Evolutionary conservation across 2,888 invertebrate genomes (phyloP), one percentile per base, ranked within the genome.

Genomic region (Cheilosia urbana): DNA sequence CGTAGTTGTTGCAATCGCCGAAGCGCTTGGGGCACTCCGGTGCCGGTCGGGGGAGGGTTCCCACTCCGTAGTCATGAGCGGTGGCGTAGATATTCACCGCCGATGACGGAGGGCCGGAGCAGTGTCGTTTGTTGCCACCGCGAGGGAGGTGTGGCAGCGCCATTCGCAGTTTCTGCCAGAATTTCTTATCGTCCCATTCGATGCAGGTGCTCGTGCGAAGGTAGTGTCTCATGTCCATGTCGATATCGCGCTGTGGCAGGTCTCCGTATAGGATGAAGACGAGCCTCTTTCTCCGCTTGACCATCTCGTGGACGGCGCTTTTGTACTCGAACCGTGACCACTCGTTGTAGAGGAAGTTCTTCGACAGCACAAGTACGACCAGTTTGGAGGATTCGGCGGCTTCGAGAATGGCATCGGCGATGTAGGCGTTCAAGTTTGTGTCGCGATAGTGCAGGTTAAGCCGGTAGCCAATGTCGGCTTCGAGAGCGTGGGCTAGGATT

Each of bases 321-420:
- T 98, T 97, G 92, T 98, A 98, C 93, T 99, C 98, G 92, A 98
- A 97, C 88, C 97, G 95, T 89, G 96, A 96, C 98, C 98, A 99
- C 93, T 98, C 98, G 92, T 97, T 97, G 93, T 97, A 96, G 87
- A 98, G 94, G 93, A 98, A 99, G 93, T 97, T 97, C 92, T 97
- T 96, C 19, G 98, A 98, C 79, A 99, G 93, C 81, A 98, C 96
- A 88, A 98, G 94, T 83, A 99, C 96, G 51, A 98, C 97, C 89
- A 98, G 94, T 88, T 97, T 95, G 60, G 98, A 97, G 69, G 96
- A 96, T 91, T 98, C 97, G 24, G 98, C 97, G 1, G 98, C 98
- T 91, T 97, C 97, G 88, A 97, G 96, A 78, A 99, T 96, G 62
- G 98, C 98, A 91, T 98, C 98, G 15, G 97, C 96, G 19, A 98